These are phyloP conservation scores for Megamerina dolium DNA, from an alignment of 2,888 invertebrate genomes.

Conservation along the genomic window DNA sequence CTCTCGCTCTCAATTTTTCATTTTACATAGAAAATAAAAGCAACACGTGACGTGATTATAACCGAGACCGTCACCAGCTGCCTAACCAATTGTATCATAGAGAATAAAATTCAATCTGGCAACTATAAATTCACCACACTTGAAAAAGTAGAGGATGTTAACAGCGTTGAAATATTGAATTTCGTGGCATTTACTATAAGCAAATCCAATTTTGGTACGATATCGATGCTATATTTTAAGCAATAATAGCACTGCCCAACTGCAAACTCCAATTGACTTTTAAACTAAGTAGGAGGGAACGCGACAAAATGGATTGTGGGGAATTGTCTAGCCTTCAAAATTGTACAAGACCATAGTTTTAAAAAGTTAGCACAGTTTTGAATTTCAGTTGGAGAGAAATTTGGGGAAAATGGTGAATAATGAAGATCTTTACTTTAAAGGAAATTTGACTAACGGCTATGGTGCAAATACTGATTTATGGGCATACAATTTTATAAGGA, in stretches of 20 bases:
- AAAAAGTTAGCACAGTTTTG: too few relatives aligned
- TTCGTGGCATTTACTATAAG: too few relatives aligned
- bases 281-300: not conserved
- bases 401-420: not conserved
- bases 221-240: not conserved
- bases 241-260: not conserved
- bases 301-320: not conserved
- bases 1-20: too few relatives aligned
- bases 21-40: too few relatives aligned
- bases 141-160: too few relatives aligned
- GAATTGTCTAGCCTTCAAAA: not conserved
- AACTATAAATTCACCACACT: too few relatives aligned
- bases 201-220: not conserved
- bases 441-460: constrained; percentile 6
- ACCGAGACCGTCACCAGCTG: too few relatives aligned
- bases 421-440: not conserved
- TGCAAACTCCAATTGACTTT: not conserved
- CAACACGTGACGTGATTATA: too few relatives aligned
- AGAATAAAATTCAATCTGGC: too few relatives aligned
- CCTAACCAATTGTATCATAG: too few relatives aligned
- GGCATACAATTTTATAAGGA: constrained; percentile 8
- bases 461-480: constrained; percentile 8
- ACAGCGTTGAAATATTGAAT: too few relatives aligned
- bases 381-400: not conserved
- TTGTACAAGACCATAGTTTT: not conserved